phyloP scores from a whole-genome alignment of 2,888 invertebrate species.

The Dorcus hopei region DNA sequence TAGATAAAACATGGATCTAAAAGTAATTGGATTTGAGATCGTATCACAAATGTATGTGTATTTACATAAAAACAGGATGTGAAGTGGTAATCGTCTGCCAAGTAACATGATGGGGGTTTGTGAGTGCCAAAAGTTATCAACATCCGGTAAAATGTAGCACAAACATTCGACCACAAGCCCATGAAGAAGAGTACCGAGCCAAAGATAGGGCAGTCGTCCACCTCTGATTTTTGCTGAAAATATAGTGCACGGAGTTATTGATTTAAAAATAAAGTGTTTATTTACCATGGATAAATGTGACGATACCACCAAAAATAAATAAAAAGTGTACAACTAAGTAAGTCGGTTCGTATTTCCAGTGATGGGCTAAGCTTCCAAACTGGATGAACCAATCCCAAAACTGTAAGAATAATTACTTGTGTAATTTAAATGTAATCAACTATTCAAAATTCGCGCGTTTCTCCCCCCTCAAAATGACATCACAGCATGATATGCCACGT shows the following conservation, averaged over 20 bases:
- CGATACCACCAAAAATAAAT: conserved; percentile 58
- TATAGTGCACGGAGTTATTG: background rate
- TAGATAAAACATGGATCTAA: conserved; percentile 62
- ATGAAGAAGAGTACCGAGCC: conserved; percentile 70
- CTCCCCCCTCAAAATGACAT: too few relatives aligned
- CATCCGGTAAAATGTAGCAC: conserved; percentile 67
- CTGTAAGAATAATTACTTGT: background rate
- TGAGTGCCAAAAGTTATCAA: conserved; percentile 83
- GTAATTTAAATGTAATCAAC: too few relatives aligned
- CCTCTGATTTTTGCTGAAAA: conserved; percentile 63
- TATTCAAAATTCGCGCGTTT: too few relatives aligned
- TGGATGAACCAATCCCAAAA: conserved; percentile 60
- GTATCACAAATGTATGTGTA: background rate
- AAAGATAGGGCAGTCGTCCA: conserved; percentile 72
- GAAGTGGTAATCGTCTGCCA: conserved; percentile 68
- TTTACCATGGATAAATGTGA: conserved; percentile 69
- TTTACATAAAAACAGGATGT: conserved; percentile 68
- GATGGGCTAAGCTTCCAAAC: conserved; percentile 53
- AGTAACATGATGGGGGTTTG: conserved; percentile 71
- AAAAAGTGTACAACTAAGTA: conserved; percentile 62
- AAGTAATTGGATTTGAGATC: conserved; percentile 22
- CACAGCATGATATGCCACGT: too few relatives aligned
- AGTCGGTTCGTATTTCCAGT: conserved; percentile 66
- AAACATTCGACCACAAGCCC: conserved; percentile 70
- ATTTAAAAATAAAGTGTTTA: conserved; percentile 6